A percentile compares a stretch with the other conserved stretches of the same genome.
phyloP scores from a whole-genome alignment of 30 jellyfish, hydroid and myxozoan genomes.

The Cassiopea andromeda region DNA sequence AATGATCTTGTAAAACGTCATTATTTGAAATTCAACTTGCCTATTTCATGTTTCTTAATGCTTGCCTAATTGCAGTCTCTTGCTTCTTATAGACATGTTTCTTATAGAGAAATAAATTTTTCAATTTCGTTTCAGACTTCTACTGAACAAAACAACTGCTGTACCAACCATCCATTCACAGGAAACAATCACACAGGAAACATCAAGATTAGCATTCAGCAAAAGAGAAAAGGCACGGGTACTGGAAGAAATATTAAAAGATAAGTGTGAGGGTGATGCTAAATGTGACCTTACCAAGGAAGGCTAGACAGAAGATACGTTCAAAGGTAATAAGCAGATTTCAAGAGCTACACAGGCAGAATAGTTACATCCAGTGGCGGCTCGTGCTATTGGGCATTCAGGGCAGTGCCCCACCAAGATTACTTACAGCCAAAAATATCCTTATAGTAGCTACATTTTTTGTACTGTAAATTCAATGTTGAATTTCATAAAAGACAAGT shows the following conservation, averaged over 20 bases:
- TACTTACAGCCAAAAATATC: no score
- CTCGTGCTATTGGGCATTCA: no score
- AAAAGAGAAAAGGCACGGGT: constrained; percentile 21
- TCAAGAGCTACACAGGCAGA: constrained; percentile 44
- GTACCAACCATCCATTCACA: constrained; percentile 40
- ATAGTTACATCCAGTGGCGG: neutral
- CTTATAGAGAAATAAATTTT: neutral
- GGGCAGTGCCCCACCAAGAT: no score
- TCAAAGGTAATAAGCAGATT: constrained; percentile 15
- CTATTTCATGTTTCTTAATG: neutral
- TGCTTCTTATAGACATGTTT: no score
- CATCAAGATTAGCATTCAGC: constrained; percentile 27
- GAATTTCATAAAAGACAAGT: no score
- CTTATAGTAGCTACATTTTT: no score
- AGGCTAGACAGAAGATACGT: constrained; percentile 33
- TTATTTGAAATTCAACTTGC: constrained; percentile 12
- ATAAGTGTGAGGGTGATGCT: constrained; percentile 26
- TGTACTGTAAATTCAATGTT: no score
- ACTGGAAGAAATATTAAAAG: constrained; percentile 31
- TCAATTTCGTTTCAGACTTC: constrained; percentile 23
- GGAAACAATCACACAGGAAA: constrained; percentile 24
- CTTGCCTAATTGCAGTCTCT: no score
- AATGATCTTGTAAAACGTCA: neutral
- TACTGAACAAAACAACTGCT: constrained; percentile 23
- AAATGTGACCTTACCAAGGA: constrained; percentile 14